These are phyloP conservation scores for Aphidoletes aphidimyza DNA, from an alignment of 2,888 invertebrate species.

Conservation along the genomic window DNA sequence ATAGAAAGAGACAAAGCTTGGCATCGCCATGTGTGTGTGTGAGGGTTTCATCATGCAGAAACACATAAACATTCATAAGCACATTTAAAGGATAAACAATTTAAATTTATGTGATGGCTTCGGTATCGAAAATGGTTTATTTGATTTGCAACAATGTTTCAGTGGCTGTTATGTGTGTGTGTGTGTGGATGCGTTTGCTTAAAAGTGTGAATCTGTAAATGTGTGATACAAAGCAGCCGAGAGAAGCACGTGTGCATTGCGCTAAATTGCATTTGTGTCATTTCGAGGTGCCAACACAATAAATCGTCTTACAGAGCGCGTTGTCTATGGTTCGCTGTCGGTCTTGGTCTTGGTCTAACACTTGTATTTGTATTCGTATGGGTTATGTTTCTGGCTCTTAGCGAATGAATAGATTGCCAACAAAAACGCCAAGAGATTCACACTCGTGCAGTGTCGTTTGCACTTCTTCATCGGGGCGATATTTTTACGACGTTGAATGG, in stretches of 20 bases:
- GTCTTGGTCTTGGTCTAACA: too few species aligned
- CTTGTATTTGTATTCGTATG: neutral
- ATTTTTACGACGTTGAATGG: constrained; percentile 36
- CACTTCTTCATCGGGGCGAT: constrained; percentile 48
- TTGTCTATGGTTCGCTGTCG: neutral
- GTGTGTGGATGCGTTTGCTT: neutral
- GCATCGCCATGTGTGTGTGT: too few species aligned
- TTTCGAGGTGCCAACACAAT: constrained; percentile 46
- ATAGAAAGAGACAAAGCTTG: too few species aligned
- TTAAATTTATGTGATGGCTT: constrained; percentile 38
- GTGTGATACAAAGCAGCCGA: neutral
- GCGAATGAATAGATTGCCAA: too few species aligned
- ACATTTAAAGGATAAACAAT: constrained; percentile 53
- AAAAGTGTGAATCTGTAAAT: too few species aligned
- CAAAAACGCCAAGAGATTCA: too few species aligned
- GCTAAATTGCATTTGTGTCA: constrained; percentile 36
- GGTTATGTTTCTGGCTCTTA: too few species aligned
- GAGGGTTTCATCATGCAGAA: neutral
- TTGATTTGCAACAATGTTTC: constrained; percentile 53
- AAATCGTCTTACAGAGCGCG: neutral
- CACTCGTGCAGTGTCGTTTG: neutral
- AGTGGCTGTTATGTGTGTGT: neutral
- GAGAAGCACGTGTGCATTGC: constrained; percentile 28
- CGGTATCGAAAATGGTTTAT: constrained; percentile 44
- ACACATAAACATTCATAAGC: constrained; percentile 51